Evolutionary conservation across 2,888 invertebrate species (phyloP).

Genomic region (Apotomis betuletana): DNA sequence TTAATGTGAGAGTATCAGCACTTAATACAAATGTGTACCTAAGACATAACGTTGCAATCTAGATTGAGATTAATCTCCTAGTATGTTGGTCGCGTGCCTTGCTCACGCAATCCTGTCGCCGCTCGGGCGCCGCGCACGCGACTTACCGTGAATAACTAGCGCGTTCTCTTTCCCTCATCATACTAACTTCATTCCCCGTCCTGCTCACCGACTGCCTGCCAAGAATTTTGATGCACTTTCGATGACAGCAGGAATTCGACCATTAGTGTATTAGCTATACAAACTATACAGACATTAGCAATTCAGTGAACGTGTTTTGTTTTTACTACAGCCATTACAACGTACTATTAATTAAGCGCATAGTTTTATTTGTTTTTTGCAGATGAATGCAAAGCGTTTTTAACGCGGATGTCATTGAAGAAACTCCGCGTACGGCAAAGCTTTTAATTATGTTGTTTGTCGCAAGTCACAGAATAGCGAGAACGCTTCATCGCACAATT

Average conservation of each 20-base stretch:
- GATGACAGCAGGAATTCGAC: conserved; percentile 33
- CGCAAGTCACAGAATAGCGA: conserved; percentile 43
- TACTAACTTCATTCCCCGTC: conserved; percentile 7
- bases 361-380: neutral
- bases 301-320: conserved; percentile 24
- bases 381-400: neutral
- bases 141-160: conserved; percentile 45
- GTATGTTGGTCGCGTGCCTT: conserved; percentile 54
- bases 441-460: conserved; percentile 42
- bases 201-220: conserved; percentile 17
- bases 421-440: conserved; percentile 27
- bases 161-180: conserved; percentile 47
- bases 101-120: conserved; percentile 50
- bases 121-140: conserved; percentile 53
- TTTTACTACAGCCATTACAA: conserved; percentile 14
- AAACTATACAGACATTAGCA: conserved; percentile 13
- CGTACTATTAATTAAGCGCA: conserved; percentile 6
- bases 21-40: too few relatives aligned
- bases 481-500: conserved; percentile 43
- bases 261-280: conserved; percentile 24
- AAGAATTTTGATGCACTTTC: conserved; percentile 42
- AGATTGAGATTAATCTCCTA: conserved; percentile 15
- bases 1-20: too few relatives aligned
- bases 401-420: neutral
- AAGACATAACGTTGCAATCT: too few relatives aligned